Conservation (phyloP, 2,113 vertebrate genomes). For the Felis chaus region DNA sequence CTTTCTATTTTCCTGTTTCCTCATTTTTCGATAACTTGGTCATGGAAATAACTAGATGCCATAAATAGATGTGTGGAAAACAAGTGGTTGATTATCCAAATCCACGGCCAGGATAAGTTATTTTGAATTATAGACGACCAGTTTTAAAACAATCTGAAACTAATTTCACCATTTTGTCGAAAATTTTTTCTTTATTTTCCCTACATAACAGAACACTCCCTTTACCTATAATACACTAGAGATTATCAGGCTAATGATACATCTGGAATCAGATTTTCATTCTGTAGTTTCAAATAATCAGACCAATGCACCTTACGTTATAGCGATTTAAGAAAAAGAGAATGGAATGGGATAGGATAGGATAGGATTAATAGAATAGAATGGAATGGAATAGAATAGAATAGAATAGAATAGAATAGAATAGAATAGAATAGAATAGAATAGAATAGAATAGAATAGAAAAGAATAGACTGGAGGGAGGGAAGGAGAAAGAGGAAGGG, state of each 20-base stretch:
- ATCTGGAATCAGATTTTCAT: neutral
- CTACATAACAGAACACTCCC: neutral
- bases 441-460: neutral
- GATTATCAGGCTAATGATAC: neutral
- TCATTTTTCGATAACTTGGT: neutral
- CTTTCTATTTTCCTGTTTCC: neutral
- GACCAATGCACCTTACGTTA: neutral
- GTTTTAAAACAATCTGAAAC: conserved; percentile 43
- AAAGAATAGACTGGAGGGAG: neutral
- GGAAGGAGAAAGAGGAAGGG: neutral
- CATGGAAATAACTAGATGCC: neutral
- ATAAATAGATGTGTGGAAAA: neutral
- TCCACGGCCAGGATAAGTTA: neutral
- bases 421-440: neutral
- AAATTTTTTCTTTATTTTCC: neutral
- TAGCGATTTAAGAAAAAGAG: neutral
- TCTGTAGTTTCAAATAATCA: neutral
- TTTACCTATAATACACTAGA: neutral
- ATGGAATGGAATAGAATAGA: too few species aligned
- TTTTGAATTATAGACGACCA: neutral
- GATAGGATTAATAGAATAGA: neutral
- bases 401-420: too few species aligned
- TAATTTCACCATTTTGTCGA: neutral
- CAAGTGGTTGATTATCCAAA: neutral
- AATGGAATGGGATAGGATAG: neutral